Conservation (phyloP, 2,797 vertebrate species). For the Epinephelus awoara region DNA sequence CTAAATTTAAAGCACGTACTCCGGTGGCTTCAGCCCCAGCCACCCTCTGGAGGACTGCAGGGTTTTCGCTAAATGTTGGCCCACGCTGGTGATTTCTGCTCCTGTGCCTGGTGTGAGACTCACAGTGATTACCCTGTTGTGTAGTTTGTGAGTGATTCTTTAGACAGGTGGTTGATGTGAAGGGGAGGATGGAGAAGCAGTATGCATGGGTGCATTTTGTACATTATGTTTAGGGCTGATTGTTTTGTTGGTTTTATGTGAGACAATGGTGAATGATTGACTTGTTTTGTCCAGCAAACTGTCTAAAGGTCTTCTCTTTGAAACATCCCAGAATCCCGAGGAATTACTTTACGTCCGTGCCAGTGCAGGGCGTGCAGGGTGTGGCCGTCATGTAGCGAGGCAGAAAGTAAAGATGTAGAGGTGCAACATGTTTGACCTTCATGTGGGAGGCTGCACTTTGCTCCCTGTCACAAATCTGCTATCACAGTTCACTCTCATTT, state of each 20-base stretch:
- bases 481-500: not conserved
- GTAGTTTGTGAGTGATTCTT: conserved; percentile 39
- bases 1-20: conserved; percentile 71
- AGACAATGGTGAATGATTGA: not conserved
- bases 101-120: conserved; percentile 6
- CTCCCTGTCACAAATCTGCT: not conserved
- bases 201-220: not conserved
- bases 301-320: not conserved
- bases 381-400: not conserved
- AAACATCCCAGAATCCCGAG: not conserved
- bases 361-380: not conserved
- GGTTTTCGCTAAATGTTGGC: conserved; percentile 27
- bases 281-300: conserved; percentile 9
- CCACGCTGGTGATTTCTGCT: conserved; percentile 32
- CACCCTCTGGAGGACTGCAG: conserved; percentile 44
- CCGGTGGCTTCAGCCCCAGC: conserved; percentile 41
- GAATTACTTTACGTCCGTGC: too few species aligned
- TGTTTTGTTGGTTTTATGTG: not conserved
- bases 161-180: conserved; percentile 3
- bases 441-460: not conserved
- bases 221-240: not conserved
- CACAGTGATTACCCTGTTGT: not conserved
- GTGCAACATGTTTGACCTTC: not conserved
- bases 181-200: not conserved
- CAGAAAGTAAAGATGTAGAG: not conserved